Evolutionary conservation across 2,888 invertebrate species (phyloP).

Genomic region (Agrotis exclamationis): DNA sequence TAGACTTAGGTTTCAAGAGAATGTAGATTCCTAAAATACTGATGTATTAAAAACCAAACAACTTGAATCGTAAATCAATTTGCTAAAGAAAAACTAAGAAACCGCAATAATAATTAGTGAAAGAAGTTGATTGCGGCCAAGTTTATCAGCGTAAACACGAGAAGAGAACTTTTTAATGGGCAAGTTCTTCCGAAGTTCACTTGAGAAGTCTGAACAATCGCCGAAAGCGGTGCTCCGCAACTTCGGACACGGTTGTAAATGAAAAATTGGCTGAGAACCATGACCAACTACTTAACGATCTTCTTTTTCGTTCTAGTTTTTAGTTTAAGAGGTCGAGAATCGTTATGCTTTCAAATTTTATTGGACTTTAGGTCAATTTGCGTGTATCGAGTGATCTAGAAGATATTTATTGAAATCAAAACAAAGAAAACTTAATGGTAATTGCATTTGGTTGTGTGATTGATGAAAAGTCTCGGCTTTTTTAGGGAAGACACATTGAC

Average conservation of each 20-base stretch:
- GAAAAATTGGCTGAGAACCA: conserved; percentile 45
- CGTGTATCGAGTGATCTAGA: too few species aligned
- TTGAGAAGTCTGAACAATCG: conserved; percentile 67
- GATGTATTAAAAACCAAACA: neutral
- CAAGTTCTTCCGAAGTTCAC: conserved; percentile 68
- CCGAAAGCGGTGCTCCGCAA: conserved; percentile 64
- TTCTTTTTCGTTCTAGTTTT: conserved; percentile 29
- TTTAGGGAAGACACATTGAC: too few species aligned
- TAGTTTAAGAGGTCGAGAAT: neutral
- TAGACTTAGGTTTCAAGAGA: neutral
- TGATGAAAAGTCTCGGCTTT: too few species aligned
- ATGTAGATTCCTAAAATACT: neutral
- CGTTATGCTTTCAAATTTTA: neutral
- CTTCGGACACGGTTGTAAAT: conserved; percentile 50
- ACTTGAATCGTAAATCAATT: conserved; percentile 34
- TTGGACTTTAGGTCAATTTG: neutral
- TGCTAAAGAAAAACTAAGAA: conserved; percentile 25
- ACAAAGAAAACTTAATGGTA: too few species aligned
- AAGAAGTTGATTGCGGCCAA: conserved; percentile 55
- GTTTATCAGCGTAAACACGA: conserved; percentile 64
- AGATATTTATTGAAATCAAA: too few species aligned
- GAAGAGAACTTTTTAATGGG: conserved; percentile 70
- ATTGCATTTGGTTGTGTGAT: too few species aligned
- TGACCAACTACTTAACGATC: conserved; percentile 18
- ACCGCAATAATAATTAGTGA: conserved; percentile 59